Evolutionary conservation across 2,113 vertebrate species (phyloP), one percentile per base, ranked within the genome.

Genomic region (Ophthalmolycus amberensis): DNA sequence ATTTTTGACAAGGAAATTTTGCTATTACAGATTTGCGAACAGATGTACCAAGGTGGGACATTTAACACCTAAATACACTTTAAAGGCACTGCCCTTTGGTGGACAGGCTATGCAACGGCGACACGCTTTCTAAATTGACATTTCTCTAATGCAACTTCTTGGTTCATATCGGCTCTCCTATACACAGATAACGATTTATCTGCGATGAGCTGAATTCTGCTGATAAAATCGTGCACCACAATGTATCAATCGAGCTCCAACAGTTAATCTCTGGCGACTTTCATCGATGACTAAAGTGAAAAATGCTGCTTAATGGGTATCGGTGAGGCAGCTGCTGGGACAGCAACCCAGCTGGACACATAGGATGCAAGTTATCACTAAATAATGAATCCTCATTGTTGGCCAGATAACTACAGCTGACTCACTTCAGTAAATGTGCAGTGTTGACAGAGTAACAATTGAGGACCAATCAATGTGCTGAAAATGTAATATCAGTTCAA

Each of bases 351-450:
- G 62, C 62, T n/a, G 62, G 40, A 66, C 59, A 54, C 18, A 56
- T 37, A 56, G 65, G 20, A 85, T 74, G 65, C 25, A 77, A 88
- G 56, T 78, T 68, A 34, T 63, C 60, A 20, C 29, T 73, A 25
- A 78, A 84, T 80, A 60, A 86, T 82, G n/a, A 16, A 85, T 79
- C 27, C 50, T 73, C 25, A 38, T 14, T 58, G 9, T 59, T 50
- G 56, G 37, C 44, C 60, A 54, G 59, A 54, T 67, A 46, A 71
- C 63, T 54, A 9, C 6, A 44, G 27, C 50, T 25, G 48, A 50
- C 56, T 37, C 29, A 10, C 29, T 71, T 56, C 32, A 56, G 68
- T 38, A 34, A 58, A 76, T 59, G 67, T 54, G 25, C 64, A 56
- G 34, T 18, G 29, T 59, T 29, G 27, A 38, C 38, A 50, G 22